These are phyloP conservation scores for Pelobates cultripes DNA, from an alignment of 2,797 vertebrate genomes.

Conservation along the genomic window DNA sequence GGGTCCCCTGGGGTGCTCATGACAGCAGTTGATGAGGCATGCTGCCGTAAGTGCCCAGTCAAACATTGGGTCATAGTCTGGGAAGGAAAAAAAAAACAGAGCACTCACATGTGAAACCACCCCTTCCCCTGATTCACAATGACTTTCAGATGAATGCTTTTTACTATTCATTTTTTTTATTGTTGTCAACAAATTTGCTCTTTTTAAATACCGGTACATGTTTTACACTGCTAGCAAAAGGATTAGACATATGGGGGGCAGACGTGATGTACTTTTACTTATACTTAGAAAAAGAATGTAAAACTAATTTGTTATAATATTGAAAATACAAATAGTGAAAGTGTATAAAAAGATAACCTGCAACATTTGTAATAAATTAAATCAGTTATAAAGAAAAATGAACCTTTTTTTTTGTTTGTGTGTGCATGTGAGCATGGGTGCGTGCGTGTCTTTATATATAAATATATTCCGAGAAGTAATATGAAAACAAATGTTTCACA, in stretches of 20 bases:
- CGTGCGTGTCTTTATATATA: too few relatives aligned
- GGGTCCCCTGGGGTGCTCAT: slow-evolving; percentile 68
- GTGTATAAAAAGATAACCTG: too few relatives aligned
- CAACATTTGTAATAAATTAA: too few relatives aligned
- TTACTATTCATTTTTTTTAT: slow-evolving; percentile 3
- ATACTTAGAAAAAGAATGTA: neutral
- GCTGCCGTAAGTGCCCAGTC: slow-evolving; percentile 77
- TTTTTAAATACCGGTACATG: neutral
- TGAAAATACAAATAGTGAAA: neutral
- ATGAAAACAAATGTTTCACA: too few relatives aligned
- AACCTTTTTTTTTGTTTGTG: too few relatives aligned
- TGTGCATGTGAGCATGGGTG: too few relatives aligned
- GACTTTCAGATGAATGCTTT: slow-evolving; percentile 5
- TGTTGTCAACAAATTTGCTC: neutral
- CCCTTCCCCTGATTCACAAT: slow-evolving; percentile 55
- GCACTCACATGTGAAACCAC: slow-evolving; percentile 69
- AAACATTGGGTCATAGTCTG: slow-evolving; percentile 74
- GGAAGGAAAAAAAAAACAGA: slow-evolving; percentile 59
- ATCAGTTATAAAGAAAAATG: too few relatives aligned
- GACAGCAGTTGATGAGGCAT: slow-evolving; percentile 78
- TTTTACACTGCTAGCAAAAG: neutral
- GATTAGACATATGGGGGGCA: neutral
- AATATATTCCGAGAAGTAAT: too few relatives aligned
- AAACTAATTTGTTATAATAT: neutral
- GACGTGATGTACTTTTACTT: neutral